These are phyloP conservation scores for Yoshiicerus persimilis DNA, from an alignment of 1,140 invertebrate genomes.

Conservation along the genomic window DNA sequence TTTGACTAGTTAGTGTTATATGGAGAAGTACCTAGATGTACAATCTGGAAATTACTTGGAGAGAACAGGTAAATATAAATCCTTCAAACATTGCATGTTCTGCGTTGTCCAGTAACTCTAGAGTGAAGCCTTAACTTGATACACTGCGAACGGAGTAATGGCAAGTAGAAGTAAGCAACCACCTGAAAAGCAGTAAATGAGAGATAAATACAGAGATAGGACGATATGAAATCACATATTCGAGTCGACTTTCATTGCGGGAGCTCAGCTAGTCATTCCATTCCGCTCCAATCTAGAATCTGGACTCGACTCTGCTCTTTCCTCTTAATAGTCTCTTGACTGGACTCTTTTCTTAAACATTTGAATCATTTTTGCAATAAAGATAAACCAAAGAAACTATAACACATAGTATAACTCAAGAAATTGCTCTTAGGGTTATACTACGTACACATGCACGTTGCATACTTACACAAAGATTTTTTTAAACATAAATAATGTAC, in stretches of 20 bases:
- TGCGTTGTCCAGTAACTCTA: background rate
- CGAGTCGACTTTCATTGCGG: background rate
- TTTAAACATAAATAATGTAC: background rate
- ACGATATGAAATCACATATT: background rate
- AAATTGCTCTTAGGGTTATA: background rate
- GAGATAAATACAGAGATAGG: constrained; percentile 15
- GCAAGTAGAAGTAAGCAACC: background rate
- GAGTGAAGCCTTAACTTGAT: background rate
- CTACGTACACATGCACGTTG: background rate
- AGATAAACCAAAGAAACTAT: background rate
- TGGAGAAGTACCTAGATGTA: background rate
- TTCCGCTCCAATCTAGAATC: background rate
- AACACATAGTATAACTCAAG: background rate
- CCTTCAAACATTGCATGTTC: constrained; percentile 4
- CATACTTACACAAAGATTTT: background rate
- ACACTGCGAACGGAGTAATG: too few relatives aligned
- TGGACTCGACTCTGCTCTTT: constrained; percentile 11
- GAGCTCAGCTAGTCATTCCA: background rate
- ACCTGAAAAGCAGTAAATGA: background rate
- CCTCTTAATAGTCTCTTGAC: constrained; percentile 2
- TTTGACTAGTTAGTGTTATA: background rate
- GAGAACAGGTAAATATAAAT: background rate
- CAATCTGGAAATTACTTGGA: background rate
- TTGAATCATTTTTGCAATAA: constrained; percentile 21
- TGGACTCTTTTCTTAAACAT: constrained; percentile 1